These are phyloP conservation scores for Nipponacmea schrenckii DNA, from an alignment of 2,888 invertebrate genomes.

Conservation along the genomic window DNA sequence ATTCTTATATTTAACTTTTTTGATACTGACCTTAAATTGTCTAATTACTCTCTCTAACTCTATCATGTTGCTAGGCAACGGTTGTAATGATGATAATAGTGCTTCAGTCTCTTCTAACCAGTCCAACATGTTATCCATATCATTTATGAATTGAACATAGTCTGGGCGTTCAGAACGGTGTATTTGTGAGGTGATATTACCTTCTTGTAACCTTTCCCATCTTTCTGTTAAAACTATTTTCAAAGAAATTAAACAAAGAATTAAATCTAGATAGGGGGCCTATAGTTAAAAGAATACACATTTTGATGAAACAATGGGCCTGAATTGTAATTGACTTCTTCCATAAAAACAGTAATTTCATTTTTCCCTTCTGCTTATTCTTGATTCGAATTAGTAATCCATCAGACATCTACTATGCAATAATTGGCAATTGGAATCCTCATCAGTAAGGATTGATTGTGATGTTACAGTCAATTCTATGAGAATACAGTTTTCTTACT, in stretches of 20 bases:
- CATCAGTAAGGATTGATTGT: neutral
- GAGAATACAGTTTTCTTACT: constrained; percentile 62
- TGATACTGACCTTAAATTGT: constrained; percentile 72
- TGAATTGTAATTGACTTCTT: too few species aligned
- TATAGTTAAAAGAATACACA: too few species aligned
- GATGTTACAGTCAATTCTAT: neutral
- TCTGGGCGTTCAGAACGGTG: constrained; percentile 74
- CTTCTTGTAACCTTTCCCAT: constrained; percentile 61
- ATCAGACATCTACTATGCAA: too few species aligned
- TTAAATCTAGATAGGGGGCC: too few species aligned
- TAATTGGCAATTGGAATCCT: neutral
- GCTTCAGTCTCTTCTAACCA: constrained; percentile 65
- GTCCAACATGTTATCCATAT: constrained; percentile 56
- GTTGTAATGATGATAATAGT: constrained; percentile 40
- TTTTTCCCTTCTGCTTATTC: too few species aligned
- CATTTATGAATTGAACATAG: constrained; percentile 60
- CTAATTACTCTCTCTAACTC: constrained; percentile 74
- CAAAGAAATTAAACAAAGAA: too few species aligned
- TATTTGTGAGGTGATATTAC: constrained; percentile 52
- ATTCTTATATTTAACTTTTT: too few species aligned
- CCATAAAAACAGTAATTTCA: too few species aligned
- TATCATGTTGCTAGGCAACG: constrained; percentile 51
- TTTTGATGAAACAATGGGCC: too few species aligned
- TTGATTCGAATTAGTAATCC: too few species aligned
- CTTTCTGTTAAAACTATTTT: constrained; percentile 51